Evolutionary conservation across 2,888 invertebrate species (phyloP), one percentile per base, ranked within the genome.

Genomic region (Resseliella maxima): DNA sequence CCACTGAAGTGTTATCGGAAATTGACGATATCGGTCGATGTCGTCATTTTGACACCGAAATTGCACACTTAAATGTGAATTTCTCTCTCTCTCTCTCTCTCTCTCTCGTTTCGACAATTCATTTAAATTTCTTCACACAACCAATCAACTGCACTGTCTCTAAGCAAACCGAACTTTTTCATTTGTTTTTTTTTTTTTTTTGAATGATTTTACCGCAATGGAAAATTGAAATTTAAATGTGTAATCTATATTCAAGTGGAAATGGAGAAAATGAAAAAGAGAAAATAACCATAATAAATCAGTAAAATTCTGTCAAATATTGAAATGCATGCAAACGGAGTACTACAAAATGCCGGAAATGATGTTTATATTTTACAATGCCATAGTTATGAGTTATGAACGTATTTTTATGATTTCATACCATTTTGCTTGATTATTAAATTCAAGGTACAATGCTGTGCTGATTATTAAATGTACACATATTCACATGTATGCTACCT

Each of bases 161-260:
- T n/a, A 18, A 50, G 1, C 46, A 50, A 50, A 50, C 2, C 46
- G 46, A 50, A 15, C n/a, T n/a, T 50, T 50, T 18, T 50, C 18
- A 18, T 41, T 2, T n/a, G 59, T n/a, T 24, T 59, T 24, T 24
- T 50, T 6, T 3, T 59, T 24, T 24, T 24, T 24, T 59, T 50
- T 59, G 12, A 59, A 15, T 24, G 2, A 15, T 24, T 59, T 24
- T 18, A 15, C 46, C 15, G 2, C 59, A 59, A 59, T 59, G 59
- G 3, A n/a, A 59, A 24, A 24, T 0, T 31, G 0, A 72, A 12
- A 72, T 72, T 72, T 72, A 72, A 72, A 72, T 72, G 12, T 0
- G 31, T 72, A 72, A 72, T 72, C 72, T 72, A 72, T 72, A 72
- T 72, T 31, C 72, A 31, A 31, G n/a, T 72, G 18, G 2, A 72